Percentiles rank a stretch among this genome's conserved stretches.
These are phyloP conservation scores for Panagrolaimus sp. DNA, from an alignment of 1,140 invertebrate genomes.

Conservation along the genomic window DNA sequence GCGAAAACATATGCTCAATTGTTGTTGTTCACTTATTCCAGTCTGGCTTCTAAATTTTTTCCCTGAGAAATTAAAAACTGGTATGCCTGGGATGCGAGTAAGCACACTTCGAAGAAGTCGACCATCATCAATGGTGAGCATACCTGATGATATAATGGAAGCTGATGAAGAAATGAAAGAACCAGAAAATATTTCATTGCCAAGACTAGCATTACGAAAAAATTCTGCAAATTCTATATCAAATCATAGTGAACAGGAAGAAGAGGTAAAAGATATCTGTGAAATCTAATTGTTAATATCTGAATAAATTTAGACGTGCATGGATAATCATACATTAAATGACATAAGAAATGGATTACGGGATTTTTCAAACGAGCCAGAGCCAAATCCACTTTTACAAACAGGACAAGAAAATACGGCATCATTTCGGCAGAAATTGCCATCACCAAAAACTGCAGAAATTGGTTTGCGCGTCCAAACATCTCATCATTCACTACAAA, in stretches of 20 bases:
- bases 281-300: background rate
- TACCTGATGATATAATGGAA: background rate
- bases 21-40: background rate
- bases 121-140: background rate
- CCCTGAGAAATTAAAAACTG: background rate
- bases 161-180: background rate
- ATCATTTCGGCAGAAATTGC: background rate
- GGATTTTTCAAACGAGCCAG: background rate
- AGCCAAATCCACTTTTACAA: background rate
- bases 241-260: background rate
- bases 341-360: background rate
- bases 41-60: background rate
- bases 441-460: background rate
- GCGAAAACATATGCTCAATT: background rate
- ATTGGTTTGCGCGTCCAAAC: constrained; percentile 8
- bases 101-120: background rate
- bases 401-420: background rate
- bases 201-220: no score
- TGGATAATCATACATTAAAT: background rate
- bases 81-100: background rate
- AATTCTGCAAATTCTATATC: no score
- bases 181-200: background rate
- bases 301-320: background rate
- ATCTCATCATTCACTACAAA: background rate
- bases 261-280: background rate